Base-by-base conservation (phyloP, 2,888 invertebrate genomes). In the Psylliodes chrysocephalus region DNA sequence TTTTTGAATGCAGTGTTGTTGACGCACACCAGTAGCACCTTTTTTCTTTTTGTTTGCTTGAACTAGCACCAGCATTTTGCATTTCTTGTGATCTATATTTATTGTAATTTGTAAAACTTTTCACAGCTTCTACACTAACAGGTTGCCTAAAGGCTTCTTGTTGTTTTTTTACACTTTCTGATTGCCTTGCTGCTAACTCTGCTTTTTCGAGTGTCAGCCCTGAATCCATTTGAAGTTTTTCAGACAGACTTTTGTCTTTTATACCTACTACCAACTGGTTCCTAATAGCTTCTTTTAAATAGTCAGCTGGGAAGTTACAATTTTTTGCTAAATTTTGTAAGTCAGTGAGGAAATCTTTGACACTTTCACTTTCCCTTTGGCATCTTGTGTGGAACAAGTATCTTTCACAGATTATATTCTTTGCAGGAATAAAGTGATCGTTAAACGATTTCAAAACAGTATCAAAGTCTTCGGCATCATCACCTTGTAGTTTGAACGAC, bases 181-280 rank as follows among this genome's bases (percentile, higher is more conserved):
- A 40, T 4, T 40, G 40, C 12, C 40, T 40, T 3, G 40, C 40
- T 7, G 1, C 14, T 12, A 17, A 15, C 17, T 15, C 10, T 25
- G 66, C 62, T 33, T 53, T 63, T 28, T 66, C 54, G 8, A 66
- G 35, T 7, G 63, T 60, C 7, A 67, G 40, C 19, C 19, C 12
- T 7, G 61, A 25, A 44, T 64, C 60, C 10, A 63, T 19, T 28
- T 67, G 67, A 15, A 67, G 35, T 35, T 57, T 60, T n/a, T n/a
- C n/a, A n/a, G n/a, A n/a, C n/a, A n/a, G n/a, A n/a, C n/a, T n/a
- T n/a, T 42, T 67, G 30, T 67, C 65, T 10, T 8, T 15, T 8
- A 67, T 59, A 0, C 65, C 67, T 7, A 63, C 59, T 22, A 67
- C 67, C 10, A 67, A 38, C 46, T 63, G 62, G 46, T 67, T 55